Percentiles rank a stretch among this genome's conserved stretches.
phyloP scores from a whole-genome alignment of 2,888 invertebrate species.

The Melikaiella ostensackeni region DNA sequence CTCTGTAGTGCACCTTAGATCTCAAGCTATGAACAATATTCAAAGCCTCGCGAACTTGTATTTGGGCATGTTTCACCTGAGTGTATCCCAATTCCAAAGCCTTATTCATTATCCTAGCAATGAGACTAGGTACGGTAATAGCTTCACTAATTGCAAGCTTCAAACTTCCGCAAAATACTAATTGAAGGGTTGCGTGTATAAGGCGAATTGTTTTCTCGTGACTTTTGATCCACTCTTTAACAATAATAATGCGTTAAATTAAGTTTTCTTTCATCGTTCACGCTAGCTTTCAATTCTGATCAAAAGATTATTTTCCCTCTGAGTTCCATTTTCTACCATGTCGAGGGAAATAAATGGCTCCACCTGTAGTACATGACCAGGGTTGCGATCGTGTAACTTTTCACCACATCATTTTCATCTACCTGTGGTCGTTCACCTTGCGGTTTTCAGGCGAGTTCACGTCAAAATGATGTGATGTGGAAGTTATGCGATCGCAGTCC shows the following conservation, averaged over 20 bases:
- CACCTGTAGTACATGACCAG: conserved; percentile 6
- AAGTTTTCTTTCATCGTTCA: background rate
- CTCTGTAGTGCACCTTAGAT: background rate
- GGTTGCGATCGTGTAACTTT: conserved; percentile 10
- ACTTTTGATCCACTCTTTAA: conserved; percentile 6
- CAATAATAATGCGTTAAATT: conserved; percentile 4
- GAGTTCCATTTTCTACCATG: background rate
- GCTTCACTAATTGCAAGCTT: conserved; percentile 32
- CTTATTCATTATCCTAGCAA: conserved; percentile 11
- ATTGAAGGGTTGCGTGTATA: conserved; percentile 15
- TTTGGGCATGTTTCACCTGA: conserved; percentile 34
- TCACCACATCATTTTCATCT: conserved; percentile 31
- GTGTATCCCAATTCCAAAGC: background rate
- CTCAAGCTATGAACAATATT: background rate
- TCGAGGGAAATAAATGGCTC: conserved; percentile 26
- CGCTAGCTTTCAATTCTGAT: background rate
- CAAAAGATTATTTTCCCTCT: background rate
- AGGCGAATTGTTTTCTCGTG: conserved; percentile 18
- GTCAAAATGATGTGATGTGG: conserved; percentile 18
- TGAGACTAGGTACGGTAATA: conserved; percentile 23
- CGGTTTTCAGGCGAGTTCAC: conserved; percentile 21
- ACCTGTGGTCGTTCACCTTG: conserved; percentile 26
- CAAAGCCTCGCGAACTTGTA: background rate
- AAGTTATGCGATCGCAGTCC: conserved; percentile 6
- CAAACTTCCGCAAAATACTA: conserved; percentile 34